Conservation (phyloP, 2,113 vertebrate genomes). For the Tor tambroides region DNA sequence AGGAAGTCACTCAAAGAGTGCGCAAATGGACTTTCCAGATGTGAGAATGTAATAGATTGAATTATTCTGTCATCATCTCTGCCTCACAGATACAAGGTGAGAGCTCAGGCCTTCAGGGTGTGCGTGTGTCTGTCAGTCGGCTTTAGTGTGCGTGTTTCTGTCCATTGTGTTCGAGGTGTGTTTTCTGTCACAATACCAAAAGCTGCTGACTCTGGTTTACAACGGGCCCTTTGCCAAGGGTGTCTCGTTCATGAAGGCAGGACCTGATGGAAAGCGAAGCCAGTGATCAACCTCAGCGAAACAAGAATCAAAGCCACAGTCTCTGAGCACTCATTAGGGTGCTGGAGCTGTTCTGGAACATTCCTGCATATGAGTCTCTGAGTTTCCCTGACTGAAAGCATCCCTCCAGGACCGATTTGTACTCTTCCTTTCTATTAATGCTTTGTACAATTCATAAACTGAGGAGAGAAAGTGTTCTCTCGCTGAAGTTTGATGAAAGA, state of each 20-base stretch:
- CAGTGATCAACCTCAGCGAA: slow-evolving; percentile 25
- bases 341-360: slow-evolving; percentile 48
- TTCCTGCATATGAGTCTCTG: slow-evolving; percentile 49
- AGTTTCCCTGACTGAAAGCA: slow-evolving; percentile 30
- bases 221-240: slow-evolving; percentile 21
- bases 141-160: neutral
- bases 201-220: neutral
- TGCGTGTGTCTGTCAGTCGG: neutral
- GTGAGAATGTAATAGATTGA: slow-evolving; percentile 42
- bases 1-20: neutral
- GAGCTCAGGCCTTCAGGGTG: neutral
- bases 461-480: slow-evolving; percentile 18
- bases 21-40: slow-evolving; percentile 41
- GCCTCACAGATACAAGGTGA: slow-evolving; percentile 10
- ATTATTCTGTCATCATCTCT: slow-evolving; percentile 15
- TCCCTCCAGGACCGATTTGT: slow-evolving; percentile 50
- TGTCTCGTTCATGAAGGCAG: slow-evolving; percentile 12
- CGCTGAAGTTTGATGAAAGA: slow-evolving; percentile 1
- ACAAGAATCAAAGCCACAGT: slow-evolving; percentile 37
- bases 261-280: slow-evolving; percentile 14
- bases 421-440: slow-evolving; percentile 35
- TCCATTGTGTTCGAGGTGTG: slow-evolving; percentile 36
- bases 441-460: neutral
- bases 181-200: slow-evolving; percentile 45
- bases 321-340: slow-evolving; percentile 50